Conservation (phyloP, 2,888 invertebrate genomes). For the Volucella zonaria region DNA sequence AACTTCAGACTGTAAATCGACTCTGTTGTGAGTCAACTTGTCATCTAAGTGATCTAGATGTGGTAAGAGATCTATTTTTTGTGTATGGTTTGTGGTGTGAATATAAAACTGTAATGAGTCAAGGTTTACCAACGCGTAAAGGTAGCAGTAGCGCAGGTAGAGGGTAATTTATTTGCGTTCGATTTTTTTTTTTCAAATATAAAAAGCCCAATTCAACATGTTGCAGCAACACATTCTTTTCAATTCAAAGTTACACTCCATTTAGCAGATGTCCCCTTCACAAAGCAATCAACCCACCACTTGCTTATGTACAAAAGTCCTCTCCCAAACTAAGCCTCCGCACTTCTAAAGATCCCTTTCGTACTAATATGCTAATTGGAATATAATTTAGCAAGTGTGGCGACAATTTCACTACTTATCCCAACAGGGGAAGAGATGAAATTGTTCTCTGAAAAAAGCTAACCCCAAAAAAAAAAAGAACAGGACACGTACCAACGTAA, state of each 20-base stretch:
- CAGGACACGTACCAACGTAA: slow-evolving; percentile 32
- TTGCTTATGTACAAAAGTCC: slow-evolving; percentile 3
- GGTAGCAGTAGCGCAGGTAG: no score
- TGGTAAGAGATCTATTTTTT: no score
- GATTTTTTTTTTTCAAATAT: no score
- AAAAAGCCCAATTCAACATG: slow-evolving; percentile 4
- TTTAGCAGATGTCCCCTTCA: slow-evolving; percentile 16
- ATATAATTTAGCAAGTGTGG: slow-evolving; percentile 72
- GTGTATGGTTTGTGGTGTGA: no score
- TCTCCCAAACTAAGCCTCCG: slow-evolving; percentile 5
- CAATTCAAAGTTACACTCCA: slow-evolving; percentile 19
- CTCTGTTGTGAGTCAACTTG: no score
- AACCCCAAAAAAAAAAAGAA: slow-evolving; percentile 30
- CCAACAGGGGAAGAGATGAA: slow-evolving; percentile 19
- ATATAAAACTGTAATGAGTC: no score
- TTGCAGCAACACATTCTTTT: not conserved
- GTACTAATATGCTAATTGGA: slow-evolving; percentile 71
- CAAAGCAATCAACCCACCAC: slow-evolving; percentile 3
- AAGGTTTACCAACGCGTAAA: no score
- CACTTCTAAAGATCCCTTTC: slow-evolving; percentile 23
- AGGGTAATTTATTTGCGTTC: no score
- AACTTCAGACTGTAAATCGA: no score
- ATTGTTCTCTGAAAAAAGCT: slow-evolving; percentile 1
- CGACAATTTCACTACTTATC: slow-evolving; percentile 55
- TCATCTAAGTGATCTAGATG: no score